A percentile compares a stretch with the other conserved stretches of the same genome.
Evolutionary conservation across 2,888 invertebrate species (phyloP).

Genomic region (Oxyteleia sp.): DNA sequence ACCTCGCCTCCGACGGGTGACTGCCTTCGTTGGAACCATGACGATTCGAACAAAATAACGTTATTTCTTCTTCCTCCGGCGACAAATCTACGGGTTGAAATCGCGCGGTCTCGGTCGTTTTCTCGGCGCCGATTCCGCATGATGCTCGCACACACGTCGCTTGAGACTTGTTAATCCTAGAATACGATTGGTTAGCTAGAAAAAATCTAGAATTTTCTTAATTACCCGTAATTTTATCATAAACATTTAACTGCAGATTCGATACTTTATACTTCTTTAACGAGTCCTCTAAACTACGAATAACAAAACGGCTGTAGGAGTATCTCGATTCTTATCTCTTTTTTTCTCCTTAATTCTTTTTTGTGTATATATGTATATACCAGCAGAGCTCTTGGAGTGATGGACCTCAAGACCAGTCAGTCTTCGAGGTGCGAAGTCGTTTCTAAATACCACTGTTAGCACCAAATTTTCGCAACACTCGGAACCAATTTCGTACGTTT

Average conservation of each 20-base stretch:
- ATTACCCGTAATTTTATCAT: slow-evolving; percentile 88
- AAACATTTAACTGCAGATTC: slow-evolving; percentile 86
- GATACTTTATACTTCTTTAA: slow-evolving; percentile 74
- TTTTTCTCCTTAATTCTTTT: slow-evolving; percentile 5
- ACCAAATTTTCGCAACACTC: slow-evolving; percentile 40
- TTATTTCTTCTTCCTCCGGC: background rate
- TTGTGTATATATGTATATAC: slow-evolving; percentile 22
- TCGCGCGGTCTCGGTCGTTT: slow-evolving; percentile 9
- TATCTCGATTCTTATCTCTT: slow-evolving; percentile 53
- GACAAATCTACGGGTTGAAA: slow-evolving; percentile 14
- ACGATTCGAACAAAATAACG: slow-evolving; percentile 30
- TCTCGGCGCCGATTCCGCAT: slow-evolving; percentile 33
- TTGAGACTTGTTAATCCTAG: slow-evolving; percentile 74
- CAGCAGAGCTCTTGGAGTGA: slow-evolving; percentile 29
- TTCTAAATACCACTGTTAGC: slow-evolving; percentile 31
- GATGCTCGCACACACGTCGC: slow-evolving; percentile 26
- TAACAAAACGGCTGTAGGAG: slow-evolving; percentile 75
- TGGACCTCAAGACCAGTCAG: slow-evolving; percentile 13
- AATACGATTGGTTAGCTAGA: slow-evolving; percentile 86
- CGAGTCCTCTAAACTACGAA: slow-evolving; percentile 70
- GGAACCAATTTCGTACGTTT: slow-evolving; percentile 29
- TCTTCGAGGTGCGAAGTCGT: slow-evolving; percentile 21
- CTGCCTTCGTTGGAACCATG: background rate
- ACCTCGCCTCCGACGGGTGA: slow-evolving; percentile 1
- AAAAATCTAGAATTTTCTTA: slow-evolving; percentile 87